Conservation (phyloP, 2,113 vertebrate genomes). For the Amphiprion percula region DNA sequence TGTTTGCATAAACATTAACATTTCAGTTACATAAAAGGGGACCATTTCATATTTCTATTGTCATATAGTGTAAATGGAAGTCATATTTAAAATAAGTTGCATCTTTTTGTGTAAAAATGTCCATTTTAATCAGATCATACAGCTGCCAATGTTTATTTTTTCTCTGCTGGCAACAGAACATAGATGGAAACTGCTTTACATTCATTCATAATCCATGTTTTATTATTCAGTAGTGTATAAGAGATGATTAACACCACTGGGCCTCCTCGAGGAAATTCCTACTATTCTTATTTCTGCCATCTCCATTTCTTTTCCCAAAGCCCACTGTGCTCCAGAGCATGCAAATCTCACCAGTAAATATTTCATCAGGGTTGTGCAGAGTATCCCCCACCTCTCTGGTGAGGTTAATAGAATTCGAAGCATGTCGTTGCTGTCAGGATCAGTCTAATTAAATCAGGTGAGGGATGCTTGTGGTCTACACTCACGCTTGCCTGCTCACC, state of each 20-base stretch:
- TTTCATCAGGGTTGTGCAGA: conserved; percentile 63
- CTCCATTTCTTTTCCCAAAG: conserved; percentile 13
- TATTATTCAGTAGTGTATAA: conserved; percentile 31
- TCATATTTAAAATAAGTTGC: neutral
- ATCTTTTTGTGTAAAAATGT: neutral
- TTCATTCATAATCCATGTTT: conserved; percentile 29
- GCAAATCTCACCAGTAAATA: conserved; percentile 77
- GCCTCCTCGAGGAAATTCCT: conserved; percentile 6
- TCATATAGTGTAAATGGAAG: neutral
- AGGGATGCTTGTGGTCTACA: conserved; percentile 30
- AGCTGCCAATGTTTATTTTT: neutral
- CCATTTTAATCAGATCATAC: neutral
- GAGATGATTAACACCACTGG: conserved; percentile 45
- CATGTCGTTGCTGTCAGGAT: conserved; percentile 53
- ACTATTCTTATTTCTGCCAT: neutral
- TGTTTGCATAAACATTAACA: conserved; percentile 29
- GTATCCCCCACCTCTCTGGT: neutral
- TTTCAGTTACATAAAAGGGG: neutral
- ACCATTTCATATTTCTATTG: neutral
- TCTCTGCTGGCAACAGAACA: neutral
- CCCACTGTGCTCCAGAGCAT: conserved; percentile 44
- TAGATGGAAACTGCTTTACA: conserved; percentile 9
- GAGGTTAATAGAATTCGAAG: conserved; percentile 72
- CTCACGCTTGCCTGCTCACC: neutral
- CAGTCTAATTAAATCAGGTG: conserved; percentile 62